These are phyloP conservation scores for Mohoua ochrocephala DNA, from an alignment of 2,113 vertebrate genomes.

Conservation along the genomic window DNA sequence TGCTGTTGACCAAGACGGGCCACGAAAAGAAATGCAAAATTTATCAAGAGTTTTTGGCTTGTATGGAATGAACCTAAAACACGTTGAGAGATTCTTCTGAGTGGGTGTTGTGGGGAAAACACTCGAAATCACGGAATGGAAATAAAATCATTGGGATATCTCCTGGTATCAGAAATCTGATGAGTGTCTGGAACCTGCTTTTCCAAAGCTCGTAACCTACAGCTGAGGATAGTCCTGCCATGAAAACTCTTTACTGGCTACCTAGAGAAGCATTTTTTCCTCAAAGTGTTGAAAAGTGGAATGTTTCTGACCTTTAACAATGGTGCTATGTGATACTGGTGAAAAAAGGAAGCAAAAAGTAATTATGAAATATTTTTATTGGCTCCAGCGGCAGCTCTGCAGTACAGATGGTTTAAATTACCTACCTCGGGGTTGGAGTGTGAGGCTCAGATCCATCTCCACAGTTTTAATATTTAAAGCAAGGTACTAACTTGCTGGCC, in stretches of 20 bases:
- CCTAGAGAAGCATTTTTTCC: background rate
- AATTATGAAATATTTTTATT: constrained; percentile 50
- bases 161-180: constrained; percentile 1
- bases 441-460: background rate
- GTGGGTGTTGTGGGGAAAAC: background rate
- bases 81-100: background rate
- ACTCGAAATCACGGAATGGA: constrained; percentile 23
- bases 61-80: background rate
- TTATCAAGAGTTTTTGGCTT: background rate
- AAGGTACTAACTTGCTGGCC: background rate
- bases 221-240: constrained; percentile 32
- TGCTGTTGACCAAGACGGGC: background rate
- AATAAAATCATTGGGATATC: constrained; percentile 14
- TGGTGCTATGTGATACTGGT: constrained; percentile 35
- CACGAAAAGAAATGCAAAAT: background rate
- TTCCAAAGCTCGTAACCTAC: constrained; percentile 13
- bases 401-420: constrained; percentile 49
- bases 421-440: background rate
- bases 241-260: background rate
- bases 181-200: constrained; percentile 40
- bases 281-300: constrained; percentile 8
- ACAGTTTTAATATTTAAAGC: background rate
- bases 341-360: constrained; percentile 62
- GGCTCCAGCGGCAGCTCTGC: constrained; percentile 53
- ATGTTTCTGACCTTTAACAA: constrained; percentile 56